These are phyloP conservation scores for Oligia strigilis DNA, from an alignment of 2,888 invertebrate species.

Conservation along the genomic window DNA sequence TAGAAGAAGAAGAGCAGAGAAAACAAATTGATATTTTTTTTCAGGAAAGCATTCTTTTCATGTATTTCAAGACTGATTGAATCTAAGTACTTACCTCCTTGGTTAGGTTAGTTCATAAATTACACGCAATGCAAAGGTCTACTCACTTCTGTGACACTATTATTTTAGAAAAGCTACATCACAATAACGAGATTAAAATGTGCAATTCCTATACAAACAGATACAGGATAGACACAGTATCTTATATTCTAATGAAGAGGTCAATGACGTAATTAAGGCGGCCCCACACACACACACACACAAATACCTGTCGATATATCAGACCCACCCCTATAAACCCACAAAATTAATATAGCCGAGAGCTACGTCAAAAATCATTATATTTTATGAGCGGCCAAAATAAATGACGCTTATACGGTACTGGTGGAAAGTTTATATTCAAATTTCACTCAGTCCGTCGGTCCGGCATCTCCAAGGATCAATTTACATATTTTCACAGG, in stretches of 20 bases:
- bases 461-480: slow-evolving; percentile 90
- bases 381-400: slow-evolving; percentile 89
- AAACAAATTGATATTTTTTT: background rate
- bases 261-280: slow-evolving; percentile 71
- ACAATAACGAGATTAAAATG: slow-evolving; percentile 16
- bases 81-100: rapidly evolving
- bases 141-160: background rate
- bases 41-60: background rate
- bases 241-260: slow-evolving; percentile 71
- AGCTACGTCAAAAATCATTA: slow-evolving; percentile 90
- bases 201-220: slow-evolving; percentile 47
- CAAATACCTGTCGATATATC: slow-evolving; percentile 82
- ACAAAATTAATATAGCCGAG: slow-evolving; percentile 86
- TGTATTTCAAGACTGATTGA: background rate
- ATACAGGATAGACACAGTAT: slow-evolving; percentile 57
- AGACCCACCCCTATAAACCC: slow-evolving; percentile 79
- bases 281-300: slow-evolving; percentile 63
- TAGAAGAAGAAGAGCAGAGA: background rate
- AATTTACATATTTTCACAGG: slow-evolving; percentile 91
- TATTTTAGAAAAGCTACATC: background rate
- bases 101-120: background rate
- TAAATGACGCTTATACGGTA: slow-evolving; percentile 89
- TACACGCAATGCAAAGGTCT: background rate
- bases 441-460: slow-evolving; percentile 88
- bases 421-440: slow-evolving; percentile 89